phyloP scores from a whole-genome alignment of 2,888 invertebrate genomes.

The Taphrorychus bicolor region DNA sequence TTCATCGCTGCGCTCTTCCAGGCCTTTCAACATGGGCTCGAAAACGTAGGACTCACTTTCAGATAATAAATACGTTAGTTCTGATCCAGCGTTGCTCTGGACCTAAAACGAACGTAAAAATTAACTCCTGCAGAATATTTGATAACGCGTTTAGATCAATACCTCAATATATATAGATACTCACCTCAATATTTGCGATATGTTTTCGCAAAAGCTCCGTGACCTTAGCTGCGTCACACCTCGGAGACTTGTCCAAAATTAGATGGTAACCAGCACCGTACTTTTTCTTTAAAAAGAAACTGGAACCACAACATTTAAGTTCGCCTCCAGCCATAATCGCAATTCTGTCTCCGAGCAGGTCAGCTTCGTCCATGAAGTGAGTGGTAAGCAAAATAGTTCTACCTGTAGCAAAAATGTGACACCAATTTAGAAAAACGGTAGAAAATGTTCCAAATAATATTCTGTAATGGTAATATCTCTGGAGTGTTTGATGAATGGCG shows the following conservation, averaged over 20 bases:
- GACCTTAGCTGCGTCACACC: conserved; percentile 63
- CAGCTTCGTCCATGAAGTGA: conserved; percentile 93
- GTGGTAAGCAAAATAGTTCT: conserved; percentile 83
- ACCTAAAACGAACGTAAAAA: not conserved
- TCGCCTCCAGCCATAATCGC: conserved; percentile 86
- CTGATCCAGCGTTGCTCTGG: conserved; percentile 72
- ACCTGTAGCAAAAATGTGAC: conserved; percentile 58
- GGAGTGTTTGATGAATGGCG: too few species aligned
- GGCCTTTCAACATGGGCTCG: conserved; percentile 71
- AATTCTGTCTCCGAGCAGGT: conserved; percentile 84
- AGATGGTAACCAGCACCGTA: conserved; percentile 87
- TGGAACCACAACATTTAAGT: conserved; percentile 81
- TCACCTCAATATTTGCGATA: conserved; percentile 67
- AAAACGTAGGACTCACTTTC: conserved; percentile 69
- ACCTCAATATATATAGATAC: too few species aligned
- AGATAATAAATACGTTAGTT: conserved; percentile 74
- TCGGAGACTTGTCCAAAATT: conserved; percentile 68
- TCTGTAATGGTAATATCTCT: too few species aligned
- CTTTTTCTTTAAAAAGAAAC: conserved; percentile 81
- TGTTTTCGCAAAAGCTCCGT: conserved; percentile 68
- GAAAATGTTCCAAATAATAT: too few species aligned
- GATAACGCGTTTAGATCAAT: too few species aligned
- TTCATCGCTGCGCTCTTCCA: conserved; percentile 67
- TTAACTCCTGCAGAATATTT: too few species aligned
- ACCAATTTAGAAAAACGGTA: too few species aligned